These are phyloP conservation scores for Perdix hodgsoniae DNA, from an alignment of 2,797 vertebrate genomes.

Conservation along the genomic window DNA sequence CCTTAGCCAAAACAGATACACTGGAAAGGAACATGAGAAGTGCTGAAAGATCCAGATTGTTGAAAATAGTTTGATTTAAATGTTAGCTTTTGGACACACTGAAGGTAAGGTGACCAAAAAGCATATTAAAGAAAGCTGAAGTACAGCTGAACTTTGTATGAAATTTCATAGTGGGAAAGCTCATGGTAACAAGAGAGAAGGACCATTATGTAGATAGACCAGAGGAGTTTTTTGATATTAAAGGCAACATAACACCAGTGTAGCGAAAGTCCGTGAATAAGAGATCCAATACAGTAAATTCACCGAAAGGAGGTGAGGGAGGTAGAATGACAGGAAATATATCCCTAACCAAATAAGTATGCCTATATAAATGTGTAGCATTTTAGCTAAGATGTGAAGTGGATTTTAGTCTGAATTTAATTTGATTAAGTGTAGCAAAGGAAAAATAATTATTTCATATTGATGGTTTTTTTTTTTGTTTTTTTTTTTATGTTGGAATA, in stretches of 20 bases:
- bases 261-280: not conserved
- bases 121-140: not conserved
- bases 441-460: not conserved
- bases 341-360: not conserved
- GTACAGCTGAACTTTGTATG: not conserved
- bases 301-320: not conserved
- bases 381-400: not conserved
- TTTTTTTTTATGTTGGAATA: not conserved
- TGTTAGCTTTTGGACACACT: not conserved
- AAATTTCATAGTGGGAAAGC: not conserved
- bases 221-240: not conserved
- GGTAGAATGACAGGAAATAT: not conserved
- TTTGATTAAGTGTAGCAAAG: not conserved
- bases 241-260: not conserved
- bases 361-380: not conserved
- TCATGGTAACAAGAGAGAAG: not conserved
- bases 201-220: not conserved
- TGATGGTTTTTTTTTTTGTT: too few relatives aligned
- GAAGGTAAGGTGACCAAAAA: not conserved
- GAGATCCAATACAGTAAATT: not conserved
- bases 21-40: not conserved
- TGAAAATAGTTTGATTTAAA: conserved; percentile 26
- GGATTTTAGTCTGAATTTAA: not conserved
- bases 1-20: not conserved
- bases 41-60: not conserved